A percentile compares a stretch with the other conserved stretches of the same genome.
phyloP scores from a whole-genome alignment of 2,888 invertebrate genomes.

The Lochmaea capreae region DNA sequence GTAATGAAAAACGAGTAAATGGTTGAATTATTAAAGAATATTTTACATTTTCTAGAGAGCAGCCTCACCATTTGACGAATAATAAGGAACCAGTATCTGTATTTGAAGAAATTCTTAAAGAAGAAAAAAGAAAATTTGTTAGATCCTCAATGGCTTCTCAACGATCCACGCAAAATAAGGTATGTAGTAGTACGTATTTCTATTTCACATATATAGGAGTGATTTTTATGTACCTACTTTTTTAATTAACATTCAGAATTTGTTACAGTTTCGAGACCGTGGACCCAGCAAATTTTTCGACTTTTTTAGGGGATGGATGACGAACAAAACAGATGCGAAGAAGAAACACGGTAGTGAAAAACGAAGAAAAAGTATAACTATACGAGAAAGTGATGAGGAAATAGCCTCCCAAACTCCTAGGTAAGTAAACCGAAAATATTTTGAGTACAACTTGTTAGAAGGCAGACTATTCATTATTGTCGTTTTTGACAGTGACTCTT shows the following conservation, averaged over 20 bases:
- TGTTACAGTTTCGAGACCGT: neutral
- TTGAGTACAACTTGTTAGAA: neutral
- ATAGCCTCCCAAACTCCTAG: neutral
- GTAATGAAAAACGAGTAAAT: no score
- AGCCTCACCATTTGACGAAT: no score
- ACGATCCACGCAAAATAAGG: neutral
- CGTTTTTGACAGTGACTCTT: neutral
- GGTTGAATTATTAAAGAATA: no score
- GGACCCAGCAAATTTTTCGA: constrained; percentile 8
- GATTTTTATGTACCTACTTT: no score
- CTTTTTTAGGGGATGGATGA: neutral
- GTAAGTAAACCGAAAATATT: neutral
- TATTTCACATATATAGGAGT: neutral
- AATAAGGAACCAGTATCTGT: neutral
- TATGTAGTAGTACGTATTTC: neutral
- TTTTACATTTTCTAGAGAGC: neutral
- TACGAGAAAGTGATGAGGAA: constrained; percentile 8
- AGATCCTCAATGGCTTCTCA: neutral
- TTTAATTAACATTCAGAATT: neutral
- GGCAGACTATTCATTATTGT: neutral
- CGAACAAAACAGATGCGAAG: neutral
- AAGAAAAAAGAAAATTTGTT: constrained; percentile 21
- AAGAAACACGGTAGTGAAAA: neutral
- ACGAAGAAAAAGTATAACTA: constrained; percentile 5
- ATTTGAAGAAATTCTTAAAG: constrained; percentile 20